A percentile compares a stretch with the other conserved stretches of the same genome.
phyloP scores from a whole-genome alignment of 2,797 vertebrate species.

The Pseudotriccus pelzelni region DNA sequence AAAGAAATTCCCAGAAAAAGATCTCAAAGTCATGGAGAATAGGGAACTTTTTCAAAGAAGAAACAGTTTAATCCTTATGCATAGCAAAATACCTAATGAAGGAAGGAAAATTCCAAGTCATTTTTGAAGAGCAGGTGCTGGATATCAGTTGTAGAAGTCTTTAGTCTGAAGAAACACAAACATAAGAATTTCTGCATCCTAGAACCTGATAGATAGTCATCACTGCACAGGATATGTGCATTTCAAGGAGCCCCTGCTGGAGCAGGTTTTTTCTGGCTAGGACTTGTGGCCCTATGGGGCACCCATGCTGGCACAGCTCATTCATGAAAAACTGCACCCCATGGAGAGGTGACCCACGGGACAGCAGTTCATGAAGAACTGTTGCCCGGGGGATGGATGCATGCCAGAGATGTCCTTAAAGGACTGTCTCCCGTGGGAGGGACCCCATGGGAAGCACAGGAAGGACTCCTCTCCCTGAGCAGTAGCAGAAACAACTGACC shows the following conservation, averaged over 20 bases:
- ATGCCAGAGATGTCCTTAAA: too few species aligned
- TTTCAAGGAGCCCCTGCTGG: not conserved
- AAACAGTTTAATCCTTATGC: fast-evolving
- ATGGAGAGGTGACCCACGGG: too few species aligned
- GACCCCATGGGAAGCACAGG: too few species aligned
- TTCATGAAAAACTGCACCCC: too few species aligned
- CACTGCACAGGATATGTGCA: not conserved
- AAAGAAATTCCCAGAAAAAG: not conserved
- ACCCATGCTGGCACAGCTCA: too few species aligned
- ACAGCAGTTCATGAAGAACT: too few species aligned
- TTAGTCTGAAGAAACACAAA: not conserved
- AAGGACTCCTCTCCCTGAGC: too few species aligned
- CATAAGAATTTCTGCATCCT: not conserved
- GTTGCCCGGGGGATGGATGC: too few species aligned
- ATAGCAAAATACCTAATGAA: not conserved
- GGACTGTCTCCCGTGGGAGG: too few species aligned
- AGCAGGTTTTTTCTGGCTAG: too few species aligned
- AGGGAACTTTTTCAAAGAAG: not conserved
- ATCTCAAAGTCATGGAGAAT: not conserved
- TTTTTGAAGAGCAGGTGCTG: not conserved
- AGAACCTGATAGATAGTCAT: not conserved
- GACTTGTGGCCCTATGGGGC: too few species aligned
- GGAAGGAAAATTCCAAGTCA: not conserved
- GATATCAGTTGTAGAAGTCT: not conserved
- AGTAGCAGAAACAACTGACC: too few species aligned